Evolutionary conservation across 2,113 vertebrate species (phyloP).

Genomic region (Pituophis catenifer): DNA sequence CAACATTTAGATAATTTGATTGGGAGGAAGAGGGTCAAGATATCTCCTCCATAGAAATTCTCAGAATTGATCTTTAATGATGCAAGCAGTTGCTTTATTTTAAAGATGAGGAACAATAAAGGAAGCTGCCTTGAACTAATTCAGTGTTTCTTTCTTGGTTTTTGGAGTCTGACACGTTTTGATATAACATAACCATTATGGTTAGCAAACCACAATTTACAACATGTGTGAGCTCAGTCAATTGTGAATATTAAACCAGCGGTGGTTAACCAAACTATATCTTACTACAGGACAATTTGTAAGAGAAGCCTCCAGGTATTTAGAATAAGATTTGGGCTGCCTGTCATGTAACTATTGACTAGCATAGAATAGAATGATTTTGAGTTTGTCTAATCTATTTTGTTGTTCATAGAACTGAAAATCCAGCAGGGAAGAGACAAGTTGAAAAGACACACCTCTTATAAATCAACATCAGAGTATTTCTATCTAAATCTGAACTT

Average conservation of each 20-base stretch:
- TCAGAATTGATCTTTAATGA: too few relatives aligned
- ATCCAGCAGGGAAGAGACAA: not conserved
- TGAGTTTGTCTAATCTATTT: not conserved
- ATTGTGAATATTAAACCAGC: not conserved
- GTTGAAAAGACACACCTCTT: not conserved
- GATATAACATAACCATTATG: not conserved
- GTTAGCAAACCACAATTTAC: not conserved
- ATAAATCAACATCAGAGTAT: not conserved
- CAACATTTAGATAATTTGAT: too few relatives aligned
- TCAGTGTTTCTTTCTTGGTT: too few relatives aligned
- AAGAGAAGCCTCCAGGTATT: not conserved
- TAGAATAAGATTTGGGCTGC: not conserved
- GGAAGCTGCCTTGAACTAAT: not conserved
- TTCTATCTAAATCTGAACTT: not conserved
- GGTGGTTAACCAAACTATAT: not conserved
- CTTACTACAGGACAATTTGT: not conserved
- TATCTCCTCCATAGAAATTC: too few relatives aligned
- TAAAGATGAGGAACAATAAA: not conserved
- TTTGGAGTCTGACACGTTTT: not conserved
- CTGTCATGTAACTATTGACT: not conserved
- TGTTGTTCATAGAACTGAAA: not conserved
- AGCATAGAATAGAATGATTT: not conserved
- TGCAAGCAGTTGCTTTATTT: not conserved
- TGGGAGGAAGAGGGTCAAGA: too few relatives aligned
- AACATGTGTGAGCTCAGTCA: not conserved